Percentiles rank a stretch among this genome's conserved stretches.
These are phyloP conservation scores for Agrotis puta DNA, from an alignment of 2,888 invertebrate genomes.

Conservation along the genomic window DNA sequence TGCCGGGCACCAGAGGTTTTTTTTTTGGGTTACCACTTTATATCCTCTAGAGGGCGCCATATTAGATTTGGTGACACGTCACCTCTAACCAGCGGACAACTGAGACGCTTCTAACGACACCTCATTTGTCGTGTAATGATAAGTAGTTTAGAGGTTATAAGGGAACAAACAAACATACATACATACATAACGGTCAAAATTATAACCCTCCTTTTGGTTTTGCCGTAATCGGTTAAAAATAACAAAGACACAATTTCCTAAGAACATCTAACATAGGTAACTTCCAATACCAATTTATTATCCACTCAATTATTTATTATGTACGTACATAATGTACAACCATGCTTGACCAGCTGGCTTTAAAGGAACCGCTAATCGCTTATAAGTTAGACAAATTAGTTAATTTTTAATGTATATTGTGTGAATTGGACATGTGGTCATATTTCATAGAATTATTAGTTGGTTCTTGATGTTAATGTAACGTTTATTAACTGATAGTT, in stretches of 20 bases:
- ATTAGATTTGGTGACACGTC: no score
- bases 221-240: no score
- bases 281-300: slow-evolving; percentile 26
- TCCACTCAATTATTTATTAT: slow-evolving; percentile 15
- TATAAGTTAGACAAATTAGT: slow-evolving; percentile 56
- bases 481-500: background rate
- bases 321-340: slow-evolving; percentile 4
- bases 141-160: no score
- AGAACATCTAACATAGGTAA: slow-evolving; percentile 1
- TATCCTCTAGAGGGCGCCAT: no score
- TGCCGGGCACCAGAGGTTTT: no score
- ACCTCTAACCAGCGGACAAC: no score
- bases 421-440: slow-evolving; percentile 5
- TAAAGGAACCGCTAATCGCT: slow-evolving; percentile 51
- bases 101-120: no score
- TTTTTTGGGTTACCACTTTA: no score
- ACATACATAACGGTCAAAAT: no score
- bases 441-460: slow-evolving; percentile 42
- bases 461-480: background rate
- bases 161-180: no score
- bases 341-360: slow-evolving; percentile 13
- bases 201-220: no score
- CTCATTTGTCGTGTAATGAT: no score
- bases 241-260: background rate
- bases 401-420: slow-evolving; percentile 30